Conservation (phyloP, 2,888 invertebrate species). For the Entomobrya proxima region DNA sequence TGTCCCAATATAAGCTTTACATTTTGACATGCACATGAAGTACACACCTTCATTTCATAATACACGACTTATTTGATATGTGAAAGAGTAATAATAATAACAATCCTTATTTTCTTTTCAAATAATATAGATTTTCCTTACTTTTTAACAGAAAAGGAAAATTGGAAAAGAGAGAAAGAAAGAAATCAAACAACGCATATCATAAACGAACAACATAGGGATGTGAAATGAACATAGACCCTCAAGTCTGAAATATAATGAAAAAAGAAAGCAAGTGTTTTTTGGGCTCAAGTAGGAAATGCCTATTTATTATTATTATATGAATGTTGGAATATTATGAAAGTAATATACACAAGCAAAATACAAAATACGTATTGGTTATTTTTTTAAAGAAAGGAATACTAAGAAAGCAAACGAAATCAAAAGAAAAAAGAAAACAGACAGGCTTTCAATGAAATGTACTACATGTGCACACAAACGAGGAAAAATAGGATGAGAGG, state of each 20-base stretch:
- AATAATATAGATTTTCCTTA: background rate
- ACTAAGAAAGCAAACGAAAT: background rate
- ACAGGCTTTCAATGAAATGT: conserved; percentile 7
- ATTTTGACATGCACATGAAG: background rate
- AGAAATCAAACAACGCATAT: conserved; percentile 47
- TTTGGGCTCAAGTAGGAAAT: conserved; percentile 13
- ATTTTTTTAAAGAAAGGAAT: conserved; percentile 21
- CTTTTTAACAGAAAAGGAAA: background rate
- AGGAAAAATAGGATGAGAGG: background rate
- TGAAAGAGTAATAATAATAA: conserved; percentile 10
- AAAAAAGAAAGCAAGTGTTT: background rate
- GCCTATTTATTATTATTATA: conserved; percentile 28
- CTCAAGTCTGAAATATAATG: too few relatives aligned
- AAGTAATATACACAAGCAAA: background rate
- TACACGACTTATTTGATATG: background rate
- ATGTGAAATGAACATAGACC: background rate
- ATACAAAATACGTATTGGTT: conserved; percentile 24
- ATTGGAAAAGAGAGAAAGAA: background rate
- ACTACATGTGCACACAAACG: background rate
- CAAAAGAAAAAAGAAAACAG: conserved; percentile 30
- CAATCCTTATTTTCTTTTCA: conserved; percentile 12
- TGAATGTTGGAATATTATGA: conserved; percentile 9
- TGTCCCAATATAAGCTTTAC: background rate
- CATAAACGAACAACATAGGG: background rate
- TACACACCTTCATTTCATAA: background rate